phyloP scores from a whole-genome alignment of 1,140 invertebrate genomes.

The Rhyacophila brunnea region DNA sequence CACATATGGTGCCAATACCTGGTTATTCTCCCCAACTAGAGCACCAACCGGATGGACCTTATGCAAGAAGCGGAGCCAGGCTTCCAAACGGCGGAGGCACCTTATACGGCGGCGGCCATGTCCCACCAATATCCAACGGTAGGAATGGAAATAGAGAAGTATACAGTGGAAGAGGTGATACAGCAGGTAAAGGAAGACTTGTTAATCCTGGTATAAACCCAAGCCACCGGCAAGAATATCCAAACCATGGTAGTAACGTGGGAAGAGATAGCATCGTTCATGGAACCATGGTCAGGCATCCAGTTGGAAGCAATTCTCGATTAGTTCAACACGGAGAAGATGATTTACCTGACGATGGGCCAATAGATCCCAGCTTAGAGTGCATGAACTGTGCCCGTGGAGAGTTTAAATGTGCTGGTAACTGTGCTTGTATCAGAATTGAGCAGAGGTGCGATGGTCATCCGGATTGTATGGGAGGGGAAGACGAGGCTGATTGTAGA shows the following conservation, averaged over 20 bases:
- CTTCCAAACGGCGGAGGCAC: constrained; percentile 13
- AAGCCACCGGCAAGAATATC: constrained; percentile 33
- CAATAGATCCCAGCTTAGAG: constrained; percentile 38
- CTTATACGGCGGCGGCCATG: constrained; percentile 25
- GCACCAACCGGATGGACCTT: constrained; percentile 12
- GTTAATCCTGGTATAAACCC: constrained; percentile 32
- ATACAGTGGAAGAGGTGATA: constrained; percentile 23
- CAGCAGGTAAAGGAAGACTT: constrained; percentile 16
- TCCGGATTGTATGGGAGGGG: constrained; percentile 63
- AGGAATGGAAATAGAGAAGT: constrained; percentile 7
- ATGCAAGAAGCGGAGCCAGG: constrained; percentile 11
- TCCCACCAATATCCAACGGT: constrained; percentile 22
- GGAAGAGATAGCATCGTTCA: constrained; percentile 24
- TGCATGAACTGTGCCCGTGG: constrained; percentile 53
- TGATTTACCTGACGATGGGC: constrained; percentile 40
- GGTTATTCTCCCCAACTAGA: constrained; percentile 21
- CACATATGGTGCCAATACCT: constrained; percentile 7
- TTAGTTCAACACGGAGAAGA: constrained; percentile 26
- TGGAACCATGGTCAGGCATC: constrained; percentile 22
- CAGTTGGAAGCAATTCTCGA: constrained; percentile 14
- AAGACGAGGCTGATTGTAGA: constrained; percentile 68
- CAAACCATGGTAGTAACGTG: constrained; percentile 28
- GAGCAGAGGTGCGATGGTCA: constrained; percentile 61
- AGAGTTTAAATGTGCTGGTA: constrained; percentile 57
- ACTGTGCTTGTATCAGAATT: constrained; percentile 62